phyloP scores from a whole-genome alignment of 2,797 vertebrate species.

The Parambassis ranga region DNA sequence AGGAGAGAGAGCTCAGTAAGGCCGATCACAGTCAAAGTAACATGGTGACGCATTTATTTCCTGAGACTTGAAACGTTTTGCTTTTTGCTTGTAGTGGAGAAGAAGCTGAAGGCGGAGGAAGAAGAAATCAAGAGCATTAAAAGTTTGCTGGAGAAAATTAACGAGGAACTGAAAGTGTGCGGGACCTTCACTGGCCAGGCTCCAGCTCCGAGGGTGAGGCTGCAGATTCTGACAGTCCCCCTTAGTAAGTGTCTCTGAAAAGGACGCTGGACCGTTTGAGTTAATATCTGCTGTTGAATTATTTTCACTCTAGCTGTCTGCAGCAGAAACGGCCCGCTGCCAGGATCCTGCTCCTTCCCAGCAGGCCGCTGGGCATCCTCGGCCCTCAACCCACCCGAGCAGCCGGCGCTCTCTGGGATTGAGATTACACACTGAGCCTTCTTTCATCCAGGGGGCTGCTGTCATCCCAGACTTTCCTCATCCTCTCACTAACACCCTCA shows the following conservation, averaged over 20 bases:
- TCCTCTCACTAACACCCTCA: background rate
- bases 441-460: background rate
- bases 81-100: constrained; percentile 54
- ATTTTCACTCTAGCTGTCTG: constrained; percentile 12
- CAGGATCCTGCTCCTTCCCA: background rate
- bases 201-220: constrained; percentile 19
- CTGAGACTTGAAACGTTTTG: no score
- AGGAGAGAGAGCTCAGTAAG: constrained; percentile 76
- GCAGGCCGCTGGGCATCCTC: constrained; percentile 4
- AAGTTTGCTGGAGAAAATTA: constrained; percentile 74
- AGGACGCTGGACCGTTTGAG: no score
- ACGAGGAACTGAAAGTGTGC: constrained; percentile 57
- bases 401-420: constrained; percentile 29
- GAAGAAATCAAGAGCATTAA: constrained; percentile 74
- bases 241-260: no score
- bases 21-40: background rate
- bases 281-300: no score
- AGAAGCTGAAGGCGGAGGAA: constrained; percentile 66
- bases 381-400: background rate
- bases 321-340: background rate
- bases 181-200: background rate
- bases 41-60: background rate
- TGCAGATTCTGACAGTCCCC: background rate
- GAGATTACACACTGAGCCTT: background rate
- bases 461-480: background rate